phyloP scores from a whole-genome alignment of 1,140 invertebrate species.

The Drosophila seguyi region DNA sequence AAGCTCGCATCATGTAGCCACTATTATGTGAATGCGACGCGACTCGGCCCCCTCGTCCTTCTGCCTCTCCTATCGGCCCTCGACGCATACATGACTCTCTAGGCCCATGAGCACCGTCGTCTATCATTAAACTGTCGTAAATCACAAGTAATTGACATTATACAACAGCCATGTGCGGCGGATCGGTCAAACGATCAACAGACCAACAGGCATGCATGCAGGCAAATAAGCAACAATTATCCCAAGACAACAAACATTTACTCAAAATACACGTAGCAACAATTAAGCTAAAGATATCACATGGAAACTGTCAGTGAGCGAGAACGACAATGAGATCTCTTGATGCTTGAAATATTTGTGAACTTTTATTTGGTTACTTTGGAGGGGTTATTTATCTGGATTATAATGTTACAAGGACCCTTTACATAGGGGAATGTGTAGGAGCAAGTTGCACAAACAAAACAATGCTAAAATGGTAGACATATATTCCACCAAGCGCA shows the following conservation, averaged over 20 bases:
- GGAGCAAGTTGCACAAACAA: no score
- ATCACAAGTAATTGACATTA: constrained; percentile 84
- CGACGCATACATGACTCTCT: constrained; percentile 36
- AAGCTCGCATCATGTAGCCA: constrained; percentile 61
- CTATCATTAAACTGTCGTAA: constrained; percentile 83
- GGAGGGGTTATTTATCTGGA: no score
- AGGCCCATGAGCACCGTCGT: constrained; percentile 50
- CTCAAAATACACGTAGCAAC: constrained; percentile 70
- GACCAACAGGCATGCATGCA: constrained; percentile 28
- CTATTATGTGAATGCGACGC: constrained; percentile 48
- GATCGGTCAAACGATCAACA: constrained; percentile 33
- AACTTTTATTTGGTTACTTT: not conserved
- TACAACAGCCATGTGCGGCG: constrained; percentile 61
- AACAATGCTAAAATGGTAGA: no score
- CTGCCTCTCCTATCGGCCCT: not conserved
- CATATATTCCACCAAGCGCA: no score
- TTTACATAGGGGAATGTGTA: no score
- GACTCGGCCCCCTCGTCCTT: constrained; percentile 27
- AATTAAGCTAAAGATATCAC: constrained; percentile 71
- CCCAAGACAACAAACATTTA: constrained; percentile 69
- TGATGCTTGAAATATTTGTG: no score
- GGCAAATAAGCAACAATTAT: constrained; percentile 79
- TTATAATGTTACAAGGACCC: not conserved
- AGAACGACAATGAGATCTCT: not conserved
- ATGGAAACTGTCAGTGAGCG: constrained; percentile 34